These are phyloP conservation scores for Metallyticus violacea DNA, from an alignment of 2,888 invertebrate species.

Conservation along the genomic window DNA sequence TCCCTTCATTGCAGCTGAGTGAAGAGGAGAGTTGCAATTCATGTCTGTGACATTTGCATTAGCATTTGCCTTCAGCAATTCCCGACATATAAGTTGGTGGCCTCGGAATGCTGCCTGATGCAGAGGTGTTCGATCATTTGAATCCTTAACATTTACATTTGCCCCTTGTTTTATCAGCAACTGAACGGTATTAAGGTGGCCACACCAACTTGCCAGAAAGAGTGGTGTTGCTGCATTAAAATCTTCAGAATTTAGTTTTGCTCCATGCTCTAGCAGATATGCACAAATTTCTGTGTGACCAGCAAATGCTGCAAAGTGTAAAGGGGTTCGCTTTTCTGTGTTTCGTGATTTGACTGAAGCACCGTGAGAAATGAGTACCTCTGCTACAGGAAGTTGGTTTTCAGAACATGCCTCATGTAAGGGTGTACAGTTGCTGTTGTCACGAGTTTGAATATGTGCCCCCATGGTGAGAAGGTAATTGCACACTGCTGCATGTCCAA, in stretches of 20 bases:
- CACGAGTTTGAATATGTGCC: not conserved
- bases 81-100: not conserved
- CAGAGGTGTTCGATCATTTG: not conserved
- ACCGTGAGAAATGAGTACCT: not conserved
- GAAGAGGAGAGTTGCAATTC: not conserved
- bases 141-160: not conserved
- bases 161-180: not conserved
- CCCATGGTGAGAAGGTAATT: not conserved
- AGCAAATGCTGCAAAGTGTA: not conserved
- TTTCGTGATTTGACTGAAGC: not conserved
- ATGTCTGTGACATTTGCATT: not conserved
- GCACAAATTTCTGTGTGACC: not conserved
- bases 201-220: not conserved
- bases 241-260: not conserved
- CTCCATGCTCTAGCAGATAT: not conserved
- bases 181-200: not conserved
- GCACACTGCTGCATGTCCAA: not conserved
- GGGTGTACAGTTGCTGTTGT: not conserved
- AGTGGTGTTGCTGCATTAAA: not conserved
- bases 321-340: not conserved
- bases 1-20: not conserved
- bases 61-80: not conserved
- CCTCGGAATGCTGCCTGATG: not conserved
- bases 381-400: not conserved
- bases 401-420: not conserved